Percentiles rank a stretch among this genome's conserved stretches.
Evolutionary conservation across 2,797 vertebrate species (phyloP).

Genomic region (Furcifer pardalis): DNA sequence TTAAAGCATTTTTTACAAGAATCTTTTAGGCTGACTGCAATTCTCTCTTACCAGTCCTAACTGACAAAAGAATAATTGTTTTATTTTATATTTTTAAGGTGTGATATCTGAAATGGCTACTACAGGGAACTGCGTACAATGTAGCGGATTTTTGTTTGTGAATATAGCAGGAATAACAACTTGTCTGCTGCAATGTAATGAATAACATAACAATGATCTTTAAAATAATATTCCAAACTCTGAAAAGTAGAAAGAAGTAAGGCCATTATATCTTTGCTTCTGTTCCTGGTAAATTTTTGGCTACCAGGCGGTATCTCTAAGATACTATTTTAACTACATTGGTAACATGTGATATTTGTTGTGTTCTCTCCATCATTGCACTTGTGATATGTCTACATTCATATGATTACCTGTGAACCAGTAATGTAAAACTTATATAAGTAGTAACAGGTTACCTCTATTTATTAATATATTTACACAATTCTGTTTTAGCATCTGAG

Average conservation of each 20-base stretch:
- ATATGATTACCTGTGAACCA: constrained; percentile 3
- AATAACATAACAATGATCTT: no score
- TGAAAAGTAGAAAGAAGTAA: background rate
- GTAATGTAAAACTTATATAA: background rate
- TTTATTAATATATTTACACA: background rate
- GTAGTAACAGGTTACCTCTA: accelerated
- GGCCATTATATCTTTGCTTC: background rate
- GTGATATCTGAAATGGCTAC: no score
- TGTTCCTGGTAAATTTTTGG: background rate
- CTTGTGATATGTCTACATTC: background rate
- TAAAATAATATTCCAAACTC: no score
- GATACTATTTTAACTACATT: background rate
- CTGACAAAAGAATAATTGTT: no score
- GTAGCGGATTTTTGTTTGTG: no score
- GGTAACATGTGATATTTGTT: background rate
- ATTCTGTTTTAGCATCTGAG: background rate
- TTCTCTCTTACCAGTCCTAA: no score
- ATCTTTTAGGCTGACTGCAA: no score
- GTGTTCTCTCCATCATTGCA: background rate
- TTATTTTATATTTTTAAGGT: no score
- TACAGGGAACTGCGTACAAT: no score
- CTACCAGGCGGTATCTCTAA: background rate
- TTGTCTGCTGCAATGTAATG: no score
- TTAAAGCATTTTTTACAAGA: no score
- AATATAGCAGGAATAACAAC: no score